Conservation (phyloP, 1,140 invertebrate genomes). For the Apocrypta bakeri region DNA sequence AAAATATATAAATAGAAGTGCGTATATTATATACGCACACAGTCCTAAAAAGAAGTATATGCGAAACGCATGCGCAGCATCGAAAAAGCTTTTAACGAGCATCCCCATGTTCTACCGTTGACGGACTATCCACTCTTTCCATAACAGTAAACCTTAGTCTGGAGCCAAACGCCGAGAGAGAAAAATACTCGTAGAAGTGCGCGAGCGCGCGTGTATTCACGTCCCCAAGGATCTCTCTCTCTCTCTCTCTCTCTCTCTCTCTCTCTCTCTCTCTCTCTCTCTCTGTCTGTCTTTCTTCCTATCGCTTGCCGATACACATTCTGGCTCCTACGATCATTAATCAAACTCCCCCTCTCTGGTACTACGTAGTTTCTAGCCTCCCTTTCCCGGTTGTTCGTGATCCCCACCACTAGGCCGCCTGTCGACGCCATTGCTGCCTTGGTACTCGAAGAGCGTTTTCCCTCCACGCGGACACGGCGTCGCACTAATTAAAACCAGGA, state of each 20-base stretch:
- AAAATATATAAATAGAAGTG: too few relatives aligned
- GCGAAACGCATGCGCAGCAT: neutral
- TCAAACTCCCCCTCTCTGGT: slow-evolving; percentile 69
- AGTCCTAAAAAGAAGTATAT: neutral
- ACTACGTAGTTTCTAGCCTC: neutral
- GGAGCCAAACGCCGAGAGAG: neutral
- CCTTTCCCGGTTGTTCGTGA: neutral
- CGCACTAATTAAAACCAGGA: slow-evolving; percentile 74
- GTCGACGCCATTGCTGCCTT: slow-evolving; percentile 32
- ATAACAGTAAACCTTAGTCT: slow-evolving; percentile 22
- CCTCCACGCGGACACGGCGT: slow-evolving; percentile 62
- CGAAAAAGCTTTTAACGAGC: slow-evolving; percentile 42
- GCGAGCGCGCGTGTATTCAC: slow-evolving; percentile 49
- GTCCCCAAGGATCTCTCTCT: slow-evolving; percentile 65
- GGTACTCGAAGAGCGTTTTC: neutral
- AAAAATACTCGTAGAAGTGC: slow-evolving; percentile 23
- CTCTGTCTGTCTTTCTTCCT: slow-evolving; percentile 44
- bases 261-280: slow-evolving; percentile 34
- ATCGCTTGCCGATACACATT: slow-evolving; percentile 27
- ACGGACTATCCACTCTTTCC: slow-evolving; percentile 16
- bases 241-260: slow-evolving; percentile 37
- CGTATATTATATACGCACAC: too few relatives aligned
- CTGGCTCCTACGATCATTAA: slow-evolving; percentile 66
- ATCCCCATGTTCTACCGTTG: neutral
- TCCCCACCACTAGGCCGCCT: slow-evolving; percentile 9